These are phyloP conservation scores for Melitaea cinxia DNA, from an alignment of 1,140 invertebrate species.

Conservation along the genomic window DNA sequence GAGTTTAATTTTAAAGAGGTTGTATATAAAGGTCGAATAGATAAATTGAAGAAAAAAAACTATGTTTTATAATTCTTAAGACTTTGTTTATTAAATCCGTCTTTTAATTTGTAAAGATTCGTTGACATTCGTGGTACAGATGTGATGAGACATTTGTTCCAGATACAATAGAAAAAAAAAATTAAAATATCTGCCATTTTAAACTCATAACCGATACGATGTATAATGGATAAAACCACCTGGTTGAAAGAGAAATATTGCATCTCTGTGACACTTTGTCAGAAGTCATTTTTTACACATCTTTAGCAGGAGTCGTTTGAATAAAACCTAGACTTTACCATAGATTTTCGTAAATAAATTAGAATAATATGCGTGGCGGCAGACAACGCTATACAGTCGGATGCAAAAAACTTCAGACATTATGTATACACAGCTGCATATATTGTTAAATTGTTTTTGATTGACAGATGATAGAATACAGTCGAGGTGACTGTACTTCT, in stretches of 20 bases:
- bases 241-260: constrained; percentile 75
- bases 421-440: constrained; percentile 26
- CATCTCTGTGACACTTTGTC: constrained; percentile 72
- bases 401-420: constrained; percentile 34
- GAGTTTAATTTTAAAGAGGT: not conserved
- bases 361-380: constrained; percentile 38
- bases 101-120: too few relatives aligned
- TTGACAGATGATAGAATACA: constrained; percentile 32
- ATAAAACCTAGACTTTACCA: constrained; percentile 52
- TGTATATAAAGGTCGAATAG: not conserved
- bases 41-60: not conserved
- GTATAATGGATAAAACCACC: constrained; percentile 76
- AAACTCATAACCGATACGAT: constrained; percentile 60
- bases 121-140: too few relatives aligned
- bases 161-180: constrained; percentile 34
- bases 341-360: constrained; percentile 47
- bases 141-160: constrained; percentile 19
- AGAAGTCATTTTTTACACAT: constrained; percentile 68
- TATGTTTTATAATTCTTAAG: too few relatives aligned
- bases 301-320: constrained; percentile 50
- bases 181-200: constrained; percentile 42
- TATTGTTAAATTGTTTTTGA: constrained; percentile 22
- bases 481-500: constrained; percentile 45
- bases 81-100: too few relatives aligned
- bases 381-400: constrained; percentile 44